Percentiles rank a stretch among this genome's conserved stretches.
phyloP scores from a whole-genome alignment of 2,888 invertebrate genomes.

The Pachycephus smyrnensis region DNA sequence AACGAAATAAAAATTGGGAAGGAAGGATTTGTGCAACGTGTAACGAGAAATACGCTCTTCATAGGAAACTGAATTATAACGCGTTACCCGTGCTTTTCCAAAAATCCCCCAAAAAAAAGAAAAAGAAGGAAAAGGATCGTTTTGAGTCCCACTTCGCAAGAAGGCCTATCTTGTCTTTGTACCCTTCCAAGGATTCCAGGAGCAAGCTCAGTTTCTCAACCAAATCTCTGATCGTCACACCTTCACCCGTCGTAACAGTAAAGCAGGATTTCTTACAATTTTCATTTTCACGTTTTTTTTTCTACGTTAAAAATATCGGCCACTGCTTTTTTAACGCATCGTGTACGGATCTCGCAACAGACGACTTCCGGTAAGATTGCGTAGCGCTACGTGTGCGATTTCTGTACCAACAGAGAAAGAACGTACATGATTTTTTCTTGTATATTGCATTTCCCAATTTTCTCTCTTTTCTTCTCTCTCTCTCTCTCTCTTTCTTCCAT shows the following conservation, averaged over 20 bases:
- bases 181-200: not conserved
- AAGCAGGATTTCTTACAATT: not conserved
- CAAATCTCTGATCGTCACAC: not conserved
- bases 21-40: not conserved
- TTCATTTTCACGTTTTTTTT: not conserved
- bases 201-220: not conserved
- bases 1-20: not conserved
- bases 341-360: not conserved
- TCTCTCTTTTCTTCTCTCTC: constrained; percentile 7
- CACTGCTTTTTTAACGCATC: not conserved
- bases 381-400: not conserved
- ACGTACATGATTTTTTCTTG: not conserved
- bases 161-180: not conserved
- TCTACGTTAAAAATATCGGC: not conserved
- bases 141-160: not conserved
- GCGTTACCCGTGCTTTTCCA: not conserved
- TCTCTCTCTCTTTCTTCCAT: constrained; percentile 16
- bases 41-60: not conserved
- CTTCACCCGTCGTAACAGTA: not conserved
- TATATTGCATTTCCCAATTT: not conserved
- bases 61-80: not conserved
- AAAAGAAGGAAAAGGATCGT: constrained; percentile 26
- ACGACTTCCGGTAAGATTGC: not conserved
- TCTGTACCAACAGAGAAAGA: not conserved
- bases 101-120: not conserved